Percentiles rank a stretch among this genome's conserved stretches.
Conservation (phyloP, 2,797 vertebrate genomes). For the Aphelocoma californica region DNA sequence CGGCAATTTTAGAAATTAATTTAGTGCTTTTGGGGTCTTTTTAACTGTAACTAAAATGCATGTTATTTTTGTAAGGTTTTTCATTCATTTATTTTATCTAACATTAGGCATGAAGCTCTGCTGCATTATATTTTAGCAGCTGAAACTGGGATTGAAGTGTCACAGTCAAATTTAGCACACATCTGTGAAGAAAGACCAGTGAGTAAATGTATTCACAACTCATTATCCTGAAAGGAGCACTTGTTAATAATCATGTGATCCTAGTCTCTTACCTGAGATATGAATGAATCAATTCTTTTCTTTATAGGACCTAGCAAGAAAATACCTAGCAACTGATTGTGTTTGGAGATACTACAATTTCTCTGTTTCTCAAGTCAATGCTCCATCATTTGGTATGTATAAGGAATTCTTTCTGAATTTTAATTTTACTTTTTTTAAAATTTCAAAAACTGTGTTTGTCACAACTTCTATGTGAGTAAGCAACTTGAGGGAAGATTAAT, state of each 20-base stretch:
- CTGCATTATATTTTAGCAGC: slow-evolving; percentile 87
- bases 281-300: background rate
- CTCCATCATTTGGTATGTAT: slow-evolving; percentile 85
- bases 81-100: slow-evolving; percentile 56
- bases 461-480: background rate
- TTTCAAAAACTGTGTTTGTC: background rate
- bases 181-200: slow-evolving; percentile 87
- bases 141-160: slow-evolving; percentile 89
- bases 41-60: slow-evolving; percentile 7
- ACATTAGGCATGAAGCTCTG: slow-evolving; percentile 83
- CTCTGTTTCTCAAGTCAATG: slow-evolving; percentile 85
- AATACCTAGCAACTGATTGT: slow-evolving; percentile 76
- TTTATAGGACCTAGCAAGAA: slow-evolving; percentile 79
- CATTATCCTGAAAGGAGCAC: background rate
- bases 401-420: slow-evolving; percentile 10
- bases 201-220: slow-evolving; percentile 55
- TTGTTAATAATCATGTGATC: background rate
- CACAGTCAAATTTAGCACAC: slow-evolving; percentile 89
- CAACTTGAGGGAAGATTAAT: slow-evolving; percentile 6
- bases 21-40: background rate
- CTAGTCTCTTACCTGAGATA: background rate
- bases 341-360: slow-evolving; percentile 91
- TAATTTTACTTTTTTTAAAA: background rate
- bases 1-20: background rate
- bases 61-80: slow-evolving; percentile 14